Base-by-base conservation (phyloP, 2,113 vertebrate species). In the Cyanoliseus patagonus region DNA sequence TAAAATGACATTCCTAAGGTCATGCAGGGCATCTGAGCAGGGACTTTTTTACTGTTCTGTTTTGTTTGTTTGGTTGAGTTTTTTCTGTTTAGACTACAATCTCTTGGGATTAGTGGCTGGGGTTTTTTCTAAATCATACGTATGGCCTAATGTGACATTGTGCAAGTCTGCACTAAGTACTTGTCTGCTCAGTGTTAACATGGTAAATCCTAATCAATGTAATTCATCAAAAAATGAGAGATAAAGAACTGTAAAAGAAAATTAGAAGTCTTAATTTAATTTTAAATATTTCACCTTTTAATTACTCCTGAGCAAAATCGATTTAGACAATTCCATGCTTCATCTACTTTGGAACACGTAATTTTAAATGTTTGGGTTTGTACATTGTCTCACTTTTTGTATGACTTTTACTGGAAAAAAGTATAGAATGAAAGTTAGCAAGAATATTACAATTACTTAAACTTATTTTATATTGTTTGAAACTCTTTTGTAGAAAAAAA, bases 251-350 rank as follows among this genome's bases (percentile, higher is more conserved):
- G 39, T 9, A 61, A 20, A 82, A 27, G 33, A 91, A 91, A 92
- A 86, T 42, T 27, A 24, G 15, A 78, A 72, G 15, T 64, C 57
- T 68, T 78, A 72, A 84, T 89, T 86, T 74, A 59, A 74, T 85
- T 92, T 88, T 44, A 78, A 87, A 53, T 35, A 27, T 84, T 92
- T 72, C 42, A 68, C n/a, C 37, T 84, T 82, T 75, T 75, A 91
- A 78, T 91, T 89, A 68, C 23, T 68, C 22, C 28, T 81, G 81
- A 87, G 46, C 91, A 91, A 96, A 96, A 89, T 70, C n/a, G 89
- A n/a, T 91, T 92, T 72, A 86, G 51, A 42, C 4, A 61, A 55
- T 72, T 88, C 24, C 10, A 42, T 62, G 49, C 28, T 89, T 84
- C 44, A 19, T 68, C 84, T 74, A 4, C 30, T 70, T 87, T 84